Base-by-base conservation (phyloP, 2,888 invertebrate genomes). In the Therioaphis trifolii region DNA sequence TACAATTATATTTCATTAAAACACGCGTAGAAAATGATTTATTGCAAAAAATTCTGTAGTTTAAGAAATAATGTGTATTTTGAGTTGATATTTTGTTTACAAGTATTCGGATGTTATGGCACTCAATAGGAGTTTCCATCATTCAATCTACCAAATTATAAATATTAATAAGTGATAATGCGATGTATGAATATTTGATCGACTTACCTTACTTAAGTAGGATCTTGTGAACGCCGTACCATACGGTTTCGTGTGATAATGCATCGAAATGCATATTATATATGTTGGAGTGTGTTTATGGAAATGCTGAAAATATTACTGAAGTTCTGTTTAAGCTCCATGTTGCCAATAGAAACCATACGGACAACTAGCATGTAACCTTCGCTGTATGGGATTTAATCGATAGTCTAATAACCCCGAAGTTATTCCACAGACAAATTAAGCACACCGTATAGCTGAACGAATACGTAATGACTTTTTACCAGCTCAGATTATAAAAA, bases 291-390 rank as follows among this genome's bases (percentile, higher is more conserved):
- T 24, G n/a, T 40, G 15, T 55, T 68, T 78, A 35, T 52, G 77
- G n/a, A 78, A 78, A 52, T 27, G 18, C 66, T 52, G 78, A 78
- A 66, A 66, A 27, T 68, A 18, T 24, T 69, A 5, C 27, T n/a
- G 12, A 55, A n/a, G 27, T 58, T 55, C 40, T 79, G 78, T 79
- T 79, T 69, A 43, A 79, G 78, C 40, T n/a, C 68, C n/a, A 55
- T 79, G 78, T 79, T 79, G 78, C 78, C 68, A 69, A 69, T 79
- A 79, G 78, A 79, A 69, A 79, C 78, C 78, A 79, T n/a, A 43
- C 40, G 43, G 18, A 79, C 55, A 69, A 69, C 68, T 58, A n/a
- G n/a, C 27, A 18, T 0, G 68, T 79, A 55, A 68, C 78, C 68
- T 69, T 55, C 77, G 68, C 15, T 14, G 15, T 35, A 52, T 18